A percentile compares a stretch with the other conserved stretches of the same genome.
Evolutionary conservation across 2,888 invertebrate genomes (phyloP).

Genomic region (Pseudanteris insignis): DNA sequence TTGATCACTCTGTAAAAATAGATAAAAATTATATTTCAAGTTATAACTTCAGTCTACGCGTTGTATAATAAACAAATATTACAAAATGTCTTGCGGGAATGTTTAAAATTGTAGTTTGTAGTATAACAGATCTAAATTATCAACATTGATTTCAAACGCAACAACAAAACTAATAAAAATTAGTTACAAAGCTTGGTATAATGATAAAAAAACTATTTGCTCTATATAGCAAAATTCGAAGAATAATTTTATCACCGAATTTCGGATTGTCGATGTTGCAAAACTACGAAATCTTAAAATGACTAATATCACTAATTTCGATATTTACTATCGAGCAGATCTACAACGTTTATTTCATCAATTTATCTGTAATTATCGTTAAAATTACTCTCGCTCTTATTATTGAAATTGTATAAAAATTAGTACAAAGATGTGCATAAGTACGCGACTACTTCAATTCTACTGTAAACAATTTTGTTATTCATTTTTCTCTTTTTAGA

Average conservation of each 20-base stretch:
- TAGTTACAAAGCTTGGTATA: no score
- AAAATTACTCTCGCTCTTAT: no score
- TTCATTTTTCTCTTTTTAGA: constrained; percentile 7
- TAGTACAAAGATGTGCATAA: constrained; percentile 7
- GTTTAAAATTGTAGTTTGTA: constrained; percentile 8
- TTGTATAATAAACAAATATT: constrained; percentile 11
- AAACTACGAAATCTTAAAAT: constrained; percentile 23
- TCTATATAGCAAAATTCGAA: no score
- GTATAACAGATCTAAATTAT: constrained; percentile 4
- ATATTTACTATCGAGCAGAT: constrained; percentile 26
- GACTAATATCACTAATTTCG: constrained; percentile 37
- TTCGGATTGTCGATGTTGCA: constrained; percentile 3
- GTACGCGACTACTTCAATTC: constrained; percentile 20
- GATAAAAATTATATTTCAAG: no score
- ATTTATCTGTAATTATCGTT: no score
- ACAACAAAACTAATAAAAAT: no score
- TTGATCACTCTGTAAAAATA: no score
- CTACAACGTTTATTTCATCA: constrained; percentile 9
- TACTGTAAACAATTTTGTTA: constrained; percentile 12
- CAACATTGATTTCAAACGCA: constrained; percentile 5
- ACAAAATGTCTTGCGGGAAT: constrained; percentile 19
- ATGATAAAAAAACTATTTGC: no score
- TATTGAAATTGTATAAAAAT: constrained; percentile 12
- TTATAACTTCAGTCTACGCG: no score
- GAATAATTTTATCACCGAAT: neutral